Evolutionary conservation across 2,888 invertebrate genomes (phyloP).

Genomic region (Tiphia femorata): DNA sequence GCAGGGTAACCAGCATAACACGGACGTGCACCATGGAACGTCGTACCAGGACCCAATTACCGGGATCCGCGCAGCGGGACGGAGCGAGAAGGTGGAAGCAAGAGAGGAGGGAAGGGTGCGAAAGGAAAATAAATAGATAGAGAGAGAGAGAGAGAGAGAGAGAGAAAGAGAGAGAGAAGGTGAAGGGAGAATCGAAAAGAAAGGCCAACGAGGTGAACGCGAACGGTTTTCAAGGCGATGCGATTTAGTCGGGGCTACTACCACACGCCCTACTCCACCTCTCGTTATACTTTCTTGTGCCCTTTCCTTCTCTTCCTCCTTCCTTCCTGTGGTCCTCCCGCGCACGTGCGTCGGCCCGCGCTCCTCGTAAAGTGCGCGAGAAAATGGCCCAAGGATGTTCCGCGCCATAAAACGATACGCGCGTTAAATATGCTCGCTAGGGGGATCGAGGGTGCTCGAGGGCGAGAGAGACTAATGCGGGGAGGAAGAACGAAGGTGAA

Average conservation of each 20-base stretch:
- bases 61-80: slow-evolving; percentile 17
- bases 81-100: background rate
- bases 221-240: background rate
- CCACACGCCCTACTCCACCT: no score
- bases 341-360: background rate
- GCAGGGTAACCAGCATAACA: slow-evolving; percentile 34
- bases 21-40: slow-evolving; percentile 33
- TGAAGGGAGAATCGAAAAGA: no score
- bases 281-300: background rate
- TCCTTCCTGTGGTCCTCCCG: background rate
- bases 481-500: no score
- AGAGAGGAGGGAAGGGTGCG: slow-evolving; percentile 36
- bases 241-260: background rate
- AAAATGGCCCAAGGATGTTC: no score
- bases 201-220: no score
- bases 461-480: no score
- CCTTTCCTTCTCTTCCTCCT: background rate
- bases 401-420: no score
- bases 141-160: no score
- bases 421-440: no score
- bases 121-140: no score
- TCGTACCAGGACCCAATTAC: slow-evolving; percentile 48
- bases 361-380: no score
- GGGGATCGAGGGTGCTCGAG: no score
- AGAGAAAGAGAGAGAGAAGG: slow-evolving; percentile 37